Conservation (phyloP, 2,888 invertebrate genomes). For the Idaea biselata region DNA sequence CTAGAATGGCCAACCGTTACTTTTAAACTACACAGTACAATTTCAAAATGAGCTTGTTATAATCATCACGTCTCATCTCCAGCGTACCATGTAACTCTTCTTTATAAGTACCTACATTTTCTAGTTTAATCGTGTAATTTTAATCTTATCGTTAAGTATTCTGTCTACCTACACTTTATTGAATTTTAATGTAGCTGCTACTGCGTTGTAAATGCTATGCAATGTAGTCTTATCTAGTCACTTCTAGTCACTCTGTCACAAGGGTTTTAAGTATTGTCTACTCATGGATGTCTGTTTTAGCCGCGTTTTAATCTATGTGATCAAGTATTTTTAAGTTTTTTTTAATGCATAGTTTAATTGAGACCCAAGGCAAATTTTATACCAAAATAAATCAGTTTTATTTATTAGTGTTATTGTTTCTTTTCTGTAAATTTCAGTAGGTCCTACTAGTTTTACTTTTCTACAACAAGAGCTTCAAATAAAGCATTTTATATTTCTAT, state of each 20-base stretch:
- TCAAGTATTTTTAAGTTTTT: not conserved
- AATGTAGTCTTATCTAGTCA: not conserved
- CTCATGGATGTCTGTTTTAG: not conserved
- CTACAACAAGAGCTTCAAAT: not conserved
- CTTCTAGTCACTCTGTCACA: not conserved
- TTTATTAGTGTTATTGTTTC: conserved; percentile 11
- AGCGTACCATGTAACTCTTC: not conserved
- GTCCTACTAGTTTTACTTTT: not conserved
- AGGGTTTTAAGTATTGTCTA: not conserved
- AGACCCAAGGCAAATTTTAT: conserved; percentile 12
- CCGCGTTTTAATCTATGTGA: not conserved
- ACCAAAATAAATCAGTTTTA: conserved; percentile 21
- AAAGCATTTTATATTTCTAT: no score
- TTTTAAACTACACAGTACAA: not conserved
- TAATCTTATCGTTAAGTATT: not conserved
- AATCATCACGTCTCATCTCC: not conserved
- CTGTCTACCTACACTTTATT: not conserved
- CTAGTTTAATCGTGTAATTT: not conserved
- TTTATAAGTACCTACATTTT: not conserved
- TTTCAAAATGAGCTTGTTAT: not conserved
- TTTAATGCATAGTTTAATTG: not conserved
- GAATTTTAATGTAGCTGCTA: not conserved
- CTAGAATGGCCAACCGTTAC: not conserved
- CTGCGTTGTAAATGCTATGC: not conserved
- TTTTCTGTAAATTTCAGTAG: not conserved